A percentile compares a stretch with the other conserved stretches of the same genome.
phyloP scores from a whole-genome alignment of 2,888 invertebrate species.

The Brachypterus glaber region DNA sequence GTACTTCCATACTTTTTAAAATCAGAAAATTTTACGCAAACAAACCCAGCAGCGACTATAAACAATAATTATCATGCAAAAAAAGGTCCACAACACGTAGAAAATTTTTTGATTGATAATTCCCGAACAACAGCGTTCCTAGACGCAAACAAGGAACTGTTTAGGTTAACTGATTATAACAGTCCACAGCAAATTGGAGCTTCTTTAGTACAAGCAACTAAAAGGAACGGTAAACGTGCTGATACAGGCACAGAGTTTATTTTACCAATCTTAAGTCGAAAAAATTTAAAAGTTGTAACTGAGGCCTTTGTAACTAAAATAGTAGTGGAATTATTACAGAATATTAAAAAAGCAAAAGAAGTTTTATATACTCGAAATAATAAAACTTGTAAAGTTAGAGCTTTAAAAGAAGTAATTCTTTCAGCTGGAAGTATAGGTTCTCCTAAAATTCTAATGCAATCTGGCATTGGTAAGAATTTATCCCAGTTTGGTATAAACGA shows the following conservation, averaged over 20 bases:
- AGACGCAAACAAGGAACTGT: not conserved
- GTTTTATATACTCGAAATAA: not conserved
- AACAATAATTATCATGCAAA: not conserved
- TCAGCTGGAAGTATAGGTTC: not conserved
- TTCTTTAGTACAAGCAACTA: not conserved
- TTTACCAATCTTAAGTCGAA: not conserved
- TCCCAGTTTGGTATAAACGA: not conserved
- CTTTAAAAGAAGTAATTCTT: not conserved
- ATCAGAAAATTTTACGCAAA: not conserved
- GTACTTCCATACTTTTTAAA: not conserved
- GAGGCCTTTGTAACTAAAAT: not conserved
- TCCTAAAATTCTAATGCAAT: not conserved
- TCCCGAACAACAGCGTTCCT: not conserved
- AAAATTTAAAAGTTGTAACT: not conserved
- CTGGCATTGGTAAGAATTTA: not conserved
- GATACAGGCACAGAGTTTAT: not conserved
- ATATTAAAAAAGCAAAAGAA: not conserved
- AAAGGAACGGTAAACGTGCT: not conserved
- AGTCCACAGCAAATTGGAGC: not conserved
- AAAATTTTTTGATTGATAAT: constrained; percentile 23
- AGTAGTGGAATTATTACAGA: not conserved
- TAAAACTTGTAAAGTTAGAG: not conserved
- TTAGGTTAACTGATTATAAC: not conserved
- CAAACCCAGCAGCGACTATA: not conserved
- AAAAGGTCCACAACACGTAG: not conserved